phyloP scores from a whole-genome alignment of 2,888 invertebrate species.

The Ophion slaviceki region DNA sequence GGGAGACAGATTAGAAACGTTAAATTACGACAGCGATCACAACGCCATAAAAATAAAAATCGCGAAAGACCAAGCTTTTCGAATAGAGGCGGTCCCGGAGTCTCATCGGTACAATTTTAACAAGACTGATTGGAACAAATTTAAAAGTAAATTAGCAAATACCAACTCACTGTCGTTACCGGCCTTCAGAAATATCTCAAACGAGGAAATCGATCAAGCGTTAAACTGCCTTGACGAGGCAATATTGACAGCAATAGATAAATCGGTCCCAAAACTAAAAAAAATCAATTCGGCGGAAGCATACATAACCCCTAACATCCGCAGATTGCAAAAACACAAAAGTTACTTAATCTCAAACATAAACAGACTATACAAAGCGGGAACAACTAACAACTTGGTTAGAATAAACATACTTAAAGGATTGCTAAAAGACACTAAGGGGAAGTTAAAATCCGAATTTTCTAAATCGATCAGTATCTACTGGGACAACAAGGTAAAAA shows the following conservation, averaged over 20 bases:
- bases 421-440: background rate
- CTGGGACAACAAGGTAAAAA: slow-evolving; percentile 46
- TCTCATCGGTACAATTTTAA: background rate
- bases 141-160: slow-evolving; percentile 11
- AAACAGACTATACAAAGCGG: background rate
- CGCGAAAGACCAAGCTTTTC: too few species aligned
- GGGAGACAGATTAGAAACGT: background rate
- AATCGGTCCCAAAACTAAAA: slow-evolving; percentile 15
- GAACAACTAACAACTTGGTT: background rate
- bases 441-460: slow-evolving; percentile 27
- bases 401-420: too few species aligned
- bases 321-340: slow-evolving; percentile 37
- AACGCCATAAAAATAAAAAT: slow-evolving; percentile 10
- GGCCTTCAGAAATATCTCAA: slow-evolving; percentile 6
- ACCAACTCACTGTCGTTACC: background rate
- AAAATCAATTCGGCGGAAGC: slow-evolving; percentile 22
- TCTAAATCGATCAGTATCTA: slow-evolving; percentile 36
- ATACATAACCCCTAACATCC: slow-evolving; percentile 35
- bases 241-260: slow-evolving; percentile 10
- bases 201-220: slow-evolving; percentile 4
- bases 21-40: slow-evolving; percentile 61
- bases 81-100: too few species aligned
- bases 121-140: slow-evolving; percentile 49
- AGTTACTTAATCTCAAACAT: slow-evolving; percentile 23
- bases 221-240: background rate